Base-by-base conservation (phyloP, 2,888 invertebrate species). In the Acrocera orbiculus region DNA sequence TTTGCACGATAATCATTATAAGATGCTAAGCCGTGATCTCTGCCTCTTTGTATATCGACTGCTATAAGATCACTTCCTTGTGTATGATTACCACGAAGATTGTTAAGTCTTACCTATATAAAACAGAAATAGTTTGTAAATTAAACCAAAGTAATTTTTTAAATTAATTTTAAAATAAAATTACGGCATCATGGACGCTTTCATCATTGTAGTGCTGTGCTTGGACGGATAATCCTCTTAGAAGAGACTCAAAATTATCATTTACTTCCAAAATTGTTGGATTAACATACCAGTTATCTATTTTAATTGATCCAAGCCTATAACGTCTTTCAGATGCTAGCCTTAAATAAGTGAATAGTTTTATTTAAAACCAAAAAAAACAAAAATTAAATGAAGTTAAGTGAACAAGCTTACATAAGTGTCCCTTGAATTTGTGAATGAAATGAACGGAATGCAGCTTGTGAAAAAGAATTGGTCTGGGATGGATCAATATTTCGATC, bases 1-100 rank as follows among this genome's bases (percentile, higher is more conserved):
- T 75, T 76, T 8, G 73, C 71, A 35, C 93, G 67, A 48, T 76
- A 76, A 36, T 75, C 70, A 38, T 77, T 74, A 56, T 89, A 89
- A 0, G 73, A 70, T 4, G 77, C 80, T 20, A 89, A 61, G 9
- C 81, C 87, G 49, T 89, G 87, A 55, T 89, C 89, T 30, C 89
- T 69, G 42, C 81, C 80, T 41, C 89, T 69, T 53, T 89, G 87
- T 40, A 89, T 75, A 49, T 87, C 86, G 20, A 75, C 70, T 1
- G 87, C 76, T 27, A 81, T 70, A 38, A 89, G 62, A 56, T 89
- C 89, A 8, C 69, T 62, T 1, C 89, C 89, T 43, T 87, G 76
- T 3, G 73, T 71, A 50, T 67, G 70, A 40, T 70, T 72, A 15
- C 72, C 68, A 49, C 78, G 72, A 57, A 76, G 74, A 34, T 76